phyloP scores from a whole-genome alignment of 1,140 invertebrate species.

The Drosophila virilis region DNA sequence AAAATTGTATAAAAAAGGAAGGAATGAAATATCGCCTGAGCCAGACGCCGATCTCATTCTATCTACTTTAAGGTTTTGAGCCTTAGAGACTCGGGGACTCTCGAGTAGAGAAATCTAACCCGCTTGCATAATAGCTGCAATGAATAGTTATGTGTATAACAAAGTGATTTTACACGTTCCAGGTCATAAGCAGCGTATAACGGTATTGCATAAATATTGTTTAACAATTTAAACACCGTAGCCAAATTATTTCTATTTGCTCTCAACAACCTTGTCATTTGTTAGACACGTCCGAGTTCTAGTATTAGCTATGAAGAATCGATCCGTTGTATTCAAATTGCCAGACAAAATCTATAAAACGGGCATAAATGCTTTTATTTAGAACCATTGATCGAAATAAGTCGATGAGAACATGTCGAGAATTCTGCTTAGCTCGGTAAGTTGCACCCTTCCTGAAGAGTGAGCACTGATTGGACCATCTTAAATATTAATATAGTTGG shows the following conservation, averaged over 20 bases:
- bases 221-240: constrained; percentile 44
- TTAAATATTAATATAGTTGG: neutral
- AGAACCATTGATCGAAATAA: neutral
- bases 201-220: neutral
- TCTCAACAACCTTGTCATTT: constrained; percentile 19
- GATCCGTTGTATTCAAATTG: neutral
- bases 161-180: too few species aligned
- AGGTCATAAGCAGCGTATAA: too few species aligned
- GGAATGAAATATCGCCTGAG: too few species aligned
- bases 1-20: too few species aligned
- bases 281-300: too few species aligned
- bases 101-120: too few species aligned
- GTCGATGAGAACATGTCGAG: neutral
- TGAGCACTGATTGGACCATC: neutral
- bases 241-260: constrained; percentile 44
- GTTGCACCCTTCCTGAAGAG: neutral
- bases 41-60: too few species aligned
- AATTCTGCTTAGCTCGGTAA: neutral
- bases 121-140: too few species aligned
- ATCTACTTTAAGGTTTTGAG: too few species aligned
- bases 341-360: constrained; percentile 3
- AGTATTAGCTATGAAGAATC: neutral
- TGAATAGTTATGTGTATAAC: too few species aligned
- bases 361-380: neutral
- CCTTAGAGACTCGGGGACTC: too few species aligned